Evolutionary conservation across 1,140 invertebrate species (phyloP).

Genomic region (Lethocerus indicus): DNA sequence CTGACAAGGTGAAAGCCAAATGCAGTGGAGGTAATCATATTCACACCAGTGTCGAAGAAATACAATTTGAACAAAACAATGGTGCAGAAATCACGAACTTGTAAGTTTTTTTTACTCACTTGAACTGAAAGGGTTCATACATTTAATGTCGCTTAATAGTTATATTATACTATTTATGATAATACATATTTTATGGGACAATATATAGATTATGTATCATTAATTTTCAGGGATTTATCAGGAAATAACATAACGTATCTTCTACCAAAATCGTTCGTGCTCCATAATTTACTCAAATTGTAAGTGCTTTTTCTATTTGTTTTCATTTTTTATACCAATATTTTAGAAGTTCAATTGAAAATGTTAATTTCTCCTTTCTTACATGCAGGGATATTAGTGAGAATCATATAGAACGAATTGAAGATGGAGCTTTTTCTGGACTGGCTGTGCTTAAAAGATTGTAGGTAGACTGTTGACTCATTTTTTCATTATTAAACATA

Average conservation of each 20-base stretch:
- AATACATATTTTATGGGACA: no score
- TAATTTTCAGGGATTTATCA: slow-evolving; percentile 16
- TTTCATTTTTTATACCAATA: background rate
- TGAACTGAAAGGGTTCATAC: no score
- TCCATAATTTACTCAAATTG: slow-evolving; percentile 16
- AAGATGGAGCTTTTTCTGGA: slow-evolving; percentile 16
- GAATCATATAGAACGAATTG: slow-evolving; percentile 17
- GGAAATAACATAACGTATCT: slow-evolving; percentile 14
- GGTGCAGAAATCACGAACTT: no score
- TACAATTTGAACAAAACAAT: no score
- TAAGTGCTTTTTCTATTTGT: slow-evolving; percentile 9
- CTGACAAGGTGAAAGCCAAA: no score
- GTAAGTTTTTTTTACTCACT: no score
- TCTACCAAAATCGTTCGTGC: slow-evolving; percentile 9
- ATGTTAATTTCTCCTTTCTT: slow-evolving; percentile 1
- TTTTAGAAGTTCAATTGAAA: background rate
- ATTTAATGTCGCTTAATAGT: no score
- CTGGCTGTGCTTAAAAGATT: slow-evolving; percentile 15
- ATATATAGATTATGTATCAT: no score
- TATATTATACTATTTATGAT: no score
- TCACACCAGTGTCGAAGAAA: no score
- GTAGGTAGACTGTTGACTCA: slow-evolving; percentile 10
- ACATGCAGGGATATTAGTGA: slow-evolving; percentile 16
- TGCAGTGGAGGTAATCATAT: no score
- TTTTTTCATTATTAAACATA: background rate